Conservation (phyloP, 2,113 vertebrate genomes). For the Muntiacus muntjak region DNA sequence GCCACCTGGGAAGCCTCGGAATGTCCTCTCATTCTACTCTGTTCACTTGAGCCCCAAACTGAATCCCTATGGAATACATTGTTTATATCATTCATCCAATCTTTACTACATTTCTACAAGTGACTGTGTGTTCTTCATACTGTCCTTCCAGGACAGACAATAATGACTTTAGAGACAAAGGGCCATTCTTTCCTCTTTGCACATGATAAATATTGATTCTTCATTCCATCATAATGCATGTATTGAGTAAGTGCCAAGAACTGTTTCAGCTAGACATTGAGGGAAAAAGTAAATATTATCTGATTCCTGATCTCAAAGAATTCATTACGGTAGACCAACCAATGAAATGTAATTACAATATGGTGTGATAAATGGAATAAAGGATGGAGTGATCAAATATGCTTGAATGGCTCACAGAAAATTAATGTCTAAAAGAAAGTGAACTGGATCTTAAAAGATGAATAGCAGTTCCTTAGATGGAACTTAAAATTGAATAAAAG, state of each 20-base stretch:
- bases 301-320: neutral
- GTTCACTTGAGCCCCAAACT: neutral
- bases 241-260: neutral
- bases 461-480: neutral
- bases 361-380: neutral
- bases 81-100: neutral
- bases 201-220: constrained; percentile 49
- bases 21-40: constrained; percentile 1
- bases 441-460: neutral
- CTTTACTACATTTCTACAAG: neutral
- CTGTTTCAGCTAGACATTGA: neutral
- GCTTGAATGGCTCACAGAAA: neutral
- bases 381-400: neutral
- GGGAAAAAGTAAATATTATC: constrained; percentile 5
- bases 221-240: neutral
- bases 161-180: neutral
- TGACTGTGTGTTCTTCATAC: neutral
- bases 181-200: neutral
- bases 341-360: constrained; percentile 20
- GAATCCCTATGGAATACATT: neutral
- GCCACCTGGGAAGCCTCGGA: neutral
- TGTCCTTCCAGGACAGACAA: neutral
- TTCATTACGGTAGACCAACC: neutral
- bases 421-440: constrained; percentile 20
- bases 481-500: neutral